Percentiles rank a stretch among this genome's conserved stretches.
Conservation (phyloP, 1,140 invertebrate genomes). For the Drosophila melanica region DNA sequence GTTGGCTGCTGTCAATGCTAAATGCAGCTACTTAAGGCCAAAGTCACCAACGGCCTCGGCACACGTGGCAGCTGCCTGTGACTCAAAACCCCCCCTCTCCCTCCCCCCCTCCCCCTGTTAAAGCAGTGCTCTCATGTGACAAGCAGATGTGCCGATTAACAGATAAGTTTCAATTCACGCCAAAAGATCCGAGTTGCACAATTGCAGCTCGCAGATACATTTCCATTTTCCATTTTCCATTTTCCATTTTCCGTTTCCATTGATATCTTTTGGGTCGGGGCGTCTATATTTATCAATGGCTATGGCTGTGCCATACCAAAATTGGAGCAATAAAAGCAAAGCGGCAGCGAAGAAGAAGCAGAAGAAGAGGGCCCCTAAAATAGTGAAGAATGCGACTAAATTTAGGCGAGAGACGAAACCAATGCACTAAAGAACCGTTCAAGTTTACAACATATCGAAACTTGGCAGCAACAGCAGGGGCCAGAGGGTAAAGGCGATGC, state of each 20-base stretch:
- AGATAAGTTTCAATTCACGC: constrained; percentile 72
- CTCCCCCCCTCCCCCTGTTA: background rate
- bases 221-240: constrained; percentile 32
- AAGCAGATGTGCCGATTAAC: constrained; percentile 79
- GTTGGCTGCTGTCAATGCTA: constrained; percentile 51
- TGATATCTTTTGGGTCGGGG: constrained; percentile 52
- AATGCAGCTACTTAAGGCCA: constrained; percentile 55
- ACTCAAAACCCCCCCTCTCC: constrained; percentile 4
- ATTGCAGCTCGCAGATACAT: constrained; percentile 15
- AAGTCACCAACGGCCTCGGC: constrained; percentile 28
- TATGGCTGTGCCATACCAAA: constrained; percentile 67
- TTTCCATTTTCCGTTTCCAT: constrained; percentile 51
- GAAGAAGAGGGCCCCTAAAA: constrained; percentile 55
- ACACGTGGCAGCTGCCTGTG: constrained; percentile 62
- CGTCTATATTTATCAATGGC: constrained; percentile 76
- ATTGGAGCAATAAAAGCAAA: constrained; percentile 73
- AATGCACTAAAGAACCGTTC: constrained; percentile 40
- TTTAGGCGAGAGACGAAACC: constrained; percentile 56
- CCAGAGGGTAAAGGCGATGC: background rate
- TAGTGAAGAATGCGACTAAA: constrained; percentile 78
- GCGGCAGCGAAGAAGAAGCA: too few relatives aligned
- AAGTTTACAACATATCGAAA: constrained; percentile 25
- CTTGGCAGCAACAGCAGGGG: background rate
- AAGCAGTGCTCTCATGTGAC: constrained; percentile 63
- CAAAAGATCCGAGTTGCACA: constrained; percentile 13